Percentiles rank a stretch among this genome's conserved stretches.
Conservation (phyloP, 1,140 invertebrate genomes). For the Harpegnathos saltator region DNA sequence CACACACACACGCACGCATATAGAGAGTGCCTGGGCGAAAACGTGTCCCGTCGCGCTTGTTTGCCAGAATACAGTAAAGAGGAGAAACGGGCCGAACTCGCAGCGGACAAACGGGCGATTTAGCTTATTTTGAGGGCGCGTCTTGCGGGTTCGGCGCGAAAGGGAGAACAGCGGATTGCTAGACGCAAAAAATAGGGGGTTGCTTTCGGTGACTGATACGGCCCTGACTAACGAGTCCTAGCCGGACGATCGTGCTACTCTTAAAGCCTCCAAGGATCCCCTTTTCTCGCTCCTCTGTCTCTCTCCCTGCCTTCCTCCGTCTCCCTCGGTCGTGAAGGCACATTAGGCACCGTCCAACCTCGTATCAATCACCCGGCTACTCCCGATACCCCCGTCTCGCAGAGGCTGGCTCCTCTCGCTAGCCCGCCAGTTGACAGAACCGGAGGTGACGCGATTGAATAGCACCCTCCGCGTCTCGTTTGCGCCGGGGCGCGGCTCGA, state of each 20-base stretch:
- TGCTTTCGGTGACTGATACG: constrained; percentile 83
- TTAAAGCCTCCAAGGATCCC: constrained; percentile 81
- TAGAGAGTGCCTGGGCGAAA: too few species aligned
- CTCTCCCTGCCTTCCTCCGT: constrained; percentile 44
- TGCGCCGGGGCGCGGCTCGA: constrained; percentile 24
- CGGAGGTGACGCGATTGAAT: constrained; percentile 83
- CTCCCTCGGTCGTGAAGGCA: constrained; percentile 64
- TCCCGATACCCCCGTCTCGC: constrained; percentile 59
- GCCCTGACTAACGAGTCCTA: constrained; percentile 82
- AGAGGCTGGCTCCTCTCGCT: not conserved
- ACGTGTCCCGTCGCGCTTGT: too few species aligned
- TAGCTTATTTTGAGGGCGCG: constrained; percentile 81
- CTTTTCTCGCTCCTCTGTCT: constrained; percentile 64
- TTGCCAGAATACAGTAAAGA: not conserved
- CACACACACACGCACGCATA: too few species aligned
- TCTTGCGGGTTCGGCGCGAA: constrained; percentile 14
- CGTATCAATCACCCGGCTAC: constrained; percentile 82
- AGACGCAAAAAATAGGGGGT: constrained; percentile 80
- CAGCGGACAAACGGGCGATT: constrained; percentile 80
- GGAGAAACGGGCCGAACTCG: constrained; percentile 45
- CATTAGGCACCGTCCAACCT: constrained; percentile 83
- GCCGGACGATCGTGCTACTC: constrained; percentile 80
- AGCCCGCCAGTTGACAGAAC: constrained; percentile 77
- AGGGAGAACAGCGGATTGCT: constrained; percentile 47
- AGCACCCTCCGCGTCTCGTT: constrained; percentile 64